Conservation (phyloP, 2,797 vertebrate genomes). For the Limnodromus scolopaceus region DNA sequence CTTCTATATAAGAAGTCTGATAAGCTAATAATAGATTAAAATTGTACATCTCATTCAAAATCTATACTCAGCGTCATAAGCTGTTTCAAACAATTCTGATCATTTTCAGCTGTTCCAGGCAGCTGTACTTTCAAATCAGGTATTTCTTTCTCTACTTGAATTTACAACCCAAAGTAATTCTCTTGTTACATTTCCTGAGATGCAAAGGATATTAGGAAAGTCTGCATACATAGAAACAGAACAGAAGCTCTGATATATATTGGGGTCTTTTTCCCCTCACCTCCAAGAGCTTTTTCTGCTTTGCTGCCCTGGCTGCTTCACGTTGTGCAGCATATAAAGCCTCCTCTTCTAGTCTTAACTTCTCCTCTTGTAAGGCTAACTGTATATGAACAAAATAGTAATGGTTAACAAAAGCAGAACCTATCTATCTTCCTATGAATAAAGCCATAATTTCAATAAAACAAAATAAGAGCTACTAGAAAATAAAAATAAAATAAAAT, state of each 20-base stretch:
- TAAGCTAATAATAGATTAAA: not conserved
- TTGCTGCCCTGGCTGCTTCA: slow-evolving; percentile 93
- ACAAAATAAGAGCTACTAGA: slow-evolving; percentile 56
- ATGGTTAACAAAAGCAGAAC: slow-evolving; percentile 89
- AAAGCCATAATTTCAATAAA: slow-evolving; percentile 47
- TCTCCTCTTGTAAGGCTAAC: slow-evolving; percentile 99
- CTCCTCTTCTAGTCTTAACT: slow-evolving; percentile 99
- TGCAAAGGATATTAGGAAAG: not conserved
- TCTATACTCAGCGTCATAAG: not conserved
- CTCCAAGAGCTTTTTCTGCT: slow-evolving; percentile 94
- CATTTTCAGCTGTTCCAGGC: not conserved
- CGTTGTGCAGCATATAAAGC: slow-evolving; percentile 95
- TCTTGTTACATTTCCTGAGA: not conserved
- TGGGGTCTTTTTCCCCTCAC: slow-evolving; percentile 90
- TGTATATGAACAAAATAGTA: slow-evolving; percentile 90
- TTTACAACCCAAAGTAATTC: not conserved
- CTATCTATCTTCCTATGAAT: slow-evolving; percentile 81
- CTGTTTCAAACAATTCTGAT: not conserved
- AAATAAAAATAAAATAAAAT: slow-evolving; percentile 49
- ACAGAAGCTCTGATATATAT: slow-evolving; percentile 65
- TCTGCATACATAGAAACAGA: slow-evolving; percentile 47
- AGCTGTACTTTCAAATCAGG: not conserved
- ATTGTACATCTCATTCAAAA: not conserved
- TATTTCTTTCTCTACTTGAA: not conserved
- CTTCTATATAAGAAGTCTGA: not conserved